phyloP scores from a whole-genome alignment of 2,888 invertebrate genomes.

The Acronicta leporina region DNA sequence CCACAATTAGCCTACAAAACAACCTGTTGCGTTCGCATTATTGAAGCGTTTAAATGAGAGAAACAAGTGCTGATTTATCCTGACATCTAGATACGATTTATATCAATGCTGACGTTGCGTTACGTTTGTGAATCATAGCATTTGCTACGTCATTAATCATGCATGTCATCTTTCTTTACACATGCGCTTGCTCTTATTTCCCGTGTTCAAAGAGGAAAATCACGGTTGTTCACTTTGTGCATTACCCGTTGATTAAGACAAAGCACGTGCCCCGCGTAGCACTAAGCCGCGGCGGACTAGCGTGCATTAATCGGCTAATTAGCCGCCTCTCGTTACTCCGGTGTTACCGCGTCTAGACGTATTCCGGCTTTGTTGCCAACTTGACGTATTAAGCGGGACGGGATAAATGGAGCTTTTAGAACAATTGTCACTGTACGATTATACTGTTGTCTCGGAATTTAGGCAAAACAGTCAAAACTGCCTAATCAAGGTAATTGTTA shows the following conservation, averaged over 20 bases:
- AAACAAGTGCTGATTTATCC: constrained; percentile 56
- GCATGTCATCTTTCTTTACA: constrained; percentile 6
- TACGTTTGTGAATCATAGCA: constrained; percentile 13
- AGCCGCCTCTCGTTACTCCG: constrained; percentile 60
- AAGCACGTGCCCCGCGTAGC: constrained; percentile 37
- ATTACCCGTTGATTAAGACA: constrained; percentile 45
- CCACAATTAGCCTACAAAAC: constrained; percentile 81
- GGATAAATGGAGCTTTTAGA: constrained; percentile 55
- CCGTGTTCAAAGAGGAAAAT: constrained; percentile 13
- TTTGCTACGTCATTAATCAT: constrained; percentile 3
- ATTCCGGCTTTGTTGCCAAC: constrained; percentile 66
- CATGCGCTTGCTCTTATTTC: constrained; percentile 1
- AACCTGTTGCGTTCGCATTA: constrained; percentile 77
- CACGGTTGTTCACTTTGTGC: constrained; percentile 19
- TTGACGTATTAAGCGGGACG: constrained; percentile 49
- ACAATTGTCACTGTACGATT: constrained; percentile 29
- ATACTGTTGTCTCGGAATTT: neutral
- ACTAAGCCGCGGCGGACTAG: constrained; percentile 47
- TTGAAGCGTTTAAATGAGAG: constrained; percentile 65
- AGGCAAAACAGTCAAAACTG: neutral
- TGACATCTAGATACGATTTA: constrained; percentile 39
- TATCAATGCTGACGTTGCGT: constrained; percentile 30
- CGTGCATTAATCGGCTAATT: constrained; percentile 74
- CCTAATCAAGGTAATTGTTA: neutral
- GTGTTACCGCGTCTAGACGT: constrained; percentile 73